These are phyloP conservation scores for Dascillus cervinus DNA, from an alignment of 2,888 invertebrate species.

Conservation along the genomic window DNA sequence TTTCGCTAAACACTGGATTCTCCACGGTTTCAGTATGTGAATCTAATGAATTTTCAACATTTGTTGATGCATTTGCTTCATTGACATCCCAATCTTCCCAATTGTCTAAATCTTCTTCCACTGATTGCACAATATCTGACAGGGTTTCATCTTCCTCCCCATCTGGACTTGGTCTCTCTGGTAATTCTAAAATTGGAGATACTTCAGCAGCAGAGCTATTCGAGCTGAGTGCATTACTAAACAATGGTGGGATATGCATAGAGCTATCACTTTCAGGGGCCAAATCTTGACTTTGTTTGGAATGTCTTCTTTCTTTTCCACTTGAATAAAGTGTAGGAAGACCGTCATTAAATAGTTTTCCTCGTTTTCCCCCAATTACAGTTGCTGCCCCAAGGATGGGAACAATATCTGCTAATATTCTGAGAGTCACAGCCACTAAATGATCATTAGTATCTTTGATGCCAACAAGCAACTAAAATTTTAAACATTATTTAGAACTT, in stretches of 20 bases:
- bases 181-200: constrained; percentile 46
- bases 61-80: constrained; percentile 17
- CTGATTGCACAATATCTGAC: constrained; percentile 38
- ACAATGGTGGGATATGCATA: background rate
- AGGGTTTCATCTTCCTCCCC: constrained; percentile 65
- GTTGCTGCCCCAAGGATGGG: constrained; percentile 77
- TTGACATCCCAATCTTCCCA: constrained; percentile 77
- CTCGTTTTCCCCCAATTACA: constrained; percentile 77
- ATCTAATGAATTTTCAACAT: background rate
- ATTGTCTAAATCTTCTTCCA: constrained; percentile 56
- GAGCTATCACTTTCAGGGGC: constrained; percentile 1
- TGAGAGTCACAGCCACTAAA: constrained; percentile 72
- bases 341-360: constrained; percentile 78
- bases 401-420: constrained; percentile 75
- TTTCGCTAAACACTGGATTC: background rate
- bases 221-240: constrained; percentile 2
- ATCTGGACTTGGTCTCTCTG: constrained; percentile 73
- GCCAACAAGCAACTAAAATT: constrained; percentile 63
- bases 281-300: constrained; percentile 11
- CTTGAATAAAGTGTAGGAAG: constrained; percentile 50
- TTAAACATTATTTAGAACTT: constrained; percentile 6
- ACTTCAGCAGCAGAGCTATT: constrained; percentile 26
- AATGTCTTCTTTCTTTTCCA: constrained; percentile 14
- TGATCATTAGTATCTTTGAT: constrained; percentile 81
- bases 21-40: constrained; percentile 1